These are phyloP conservation scores for Eufriesea mexicana DNA, from an alignment of 1,140 invertebrate species.

Conservation along the genomic window DNA sequence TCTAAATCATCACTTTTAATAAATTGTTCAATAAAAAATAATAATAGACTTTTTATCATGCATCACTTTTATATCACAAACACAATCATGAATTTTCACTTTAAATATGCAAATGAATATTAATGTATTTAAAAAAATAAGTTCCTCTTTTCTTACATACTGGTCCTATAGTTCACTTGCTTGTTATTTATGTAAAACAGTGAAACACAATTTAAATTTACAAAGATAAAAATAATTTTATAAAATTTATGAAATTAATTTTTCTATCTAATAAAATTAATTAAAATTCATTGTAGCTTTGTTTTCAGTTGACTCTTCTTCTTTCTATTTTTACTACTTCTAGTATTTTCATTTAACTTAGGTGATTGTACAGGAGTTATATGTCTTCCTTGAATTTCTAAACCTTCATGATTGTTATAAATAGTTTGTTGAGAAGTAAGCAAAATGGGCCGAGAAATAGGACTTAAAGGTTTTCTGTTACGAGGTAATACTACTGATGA, in stretches of 20 bases:
- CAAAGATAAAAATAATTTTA: conserved; percentile 4
- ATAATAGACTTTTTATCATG: neutral
- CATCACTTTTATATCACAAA: neutral
- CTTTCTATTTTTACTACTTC: conserved; percentile 30
- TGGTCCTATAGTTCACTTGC: too few species aligned
- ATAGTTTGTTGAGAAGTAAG: conserved; percentile 42
- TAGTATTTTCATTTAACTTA: conserved; percentile 40
- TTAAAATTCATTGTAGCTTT: conserved; percentile 15
- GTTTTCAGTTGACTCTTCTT: conserved; percentile 31
- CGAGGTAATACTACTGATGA: conserved; percentile 55
- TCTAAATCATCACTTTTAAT: neutral
- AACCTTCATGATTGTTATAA: conserved; percentile 29
- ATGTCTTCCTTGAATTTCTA: conserved; percentile 61
- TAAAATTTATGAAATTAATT: neutral
- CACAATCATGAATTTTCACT: neutral
- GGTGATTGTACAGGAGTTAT: conserved; percentile 50
- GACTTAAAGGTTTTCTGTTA: conserved; percentile 72
- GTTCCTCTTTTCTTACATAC: neutral
- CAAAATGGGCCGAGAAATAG: conserved; percentile 65
- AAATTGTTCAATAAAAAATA: conserved; percentile 2
- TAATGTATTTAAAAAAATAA: neutral
- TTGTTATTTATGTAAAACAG: neutral
- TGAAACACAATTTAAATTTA: conserved; percentile 6
- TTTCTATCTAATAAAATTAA: neutral
- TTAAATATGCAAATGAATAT: neutral